These are phyloP conservation scores for Sphaeramia orbicularis DNA, from an alignment of 2,797 vertebrate genomes.

Conservation along the genomic window DNA sequence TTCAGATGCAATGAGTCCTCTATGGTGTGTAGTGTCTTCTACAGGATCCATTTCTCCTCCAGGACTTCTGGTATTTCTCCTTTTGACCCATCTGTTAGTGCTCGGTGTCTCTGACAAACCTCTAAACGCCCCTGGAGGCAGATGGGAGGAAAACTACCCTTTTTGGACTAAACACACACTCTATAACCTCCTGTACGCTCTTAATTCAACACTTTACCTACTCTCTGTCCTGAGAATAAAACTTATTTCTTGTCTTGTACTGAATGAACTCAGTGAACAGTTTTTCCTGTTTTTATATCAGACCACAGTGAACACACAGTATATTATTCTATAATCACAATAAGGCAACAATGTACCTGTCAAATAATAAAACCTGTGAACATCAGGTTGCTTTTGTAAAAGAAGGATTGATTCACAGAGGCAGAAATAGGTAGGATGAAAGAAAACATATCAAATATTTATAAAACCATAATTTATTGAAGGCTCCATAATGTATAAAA, in stretches of 20 bases:
- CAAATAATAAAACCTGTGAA: too few species aligned
- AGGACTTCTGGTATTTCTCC: neutral
- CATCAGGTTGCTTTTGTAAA: too few species aligned
- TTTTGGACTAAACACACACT: too few species aligned
- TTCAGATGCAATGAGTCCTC: constrained; percentile 4
- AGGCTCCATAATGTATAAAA: too few species aligned
- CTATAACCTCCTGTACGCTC: too few species aligned
- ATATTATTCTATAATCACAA: neutral
- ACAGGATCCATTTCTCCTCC: neutral
- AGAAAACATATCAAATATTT: too few species aligned
- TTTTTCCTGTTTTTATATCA: neutral
- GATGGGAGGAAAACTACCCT: neutral
- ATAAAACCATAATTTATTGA: too few species aligned
- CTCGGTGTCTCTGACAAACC: neutral
- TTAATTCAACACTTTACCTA: neutral
- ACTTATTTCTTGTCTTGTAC: neutral
- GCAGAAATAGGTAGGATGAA: too few species aligned
- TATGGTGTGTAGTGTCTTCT: neutral
- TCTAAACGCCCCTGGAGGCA: neutral
- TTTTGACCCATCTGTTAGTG: neutral
- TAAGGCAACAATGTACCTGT: neutral
- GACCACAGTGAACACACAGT: neutral
- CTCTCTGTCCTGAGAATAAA: constrained; percentile 18
- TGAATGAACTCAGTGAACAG: constrained; percentile 17
- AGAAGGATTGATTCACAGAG: too few species aligned